Evolutionary conservation across 2,888 invertebrate genomes (phyloP).

Genomic region (Drosophila melanosoma): DNA sequence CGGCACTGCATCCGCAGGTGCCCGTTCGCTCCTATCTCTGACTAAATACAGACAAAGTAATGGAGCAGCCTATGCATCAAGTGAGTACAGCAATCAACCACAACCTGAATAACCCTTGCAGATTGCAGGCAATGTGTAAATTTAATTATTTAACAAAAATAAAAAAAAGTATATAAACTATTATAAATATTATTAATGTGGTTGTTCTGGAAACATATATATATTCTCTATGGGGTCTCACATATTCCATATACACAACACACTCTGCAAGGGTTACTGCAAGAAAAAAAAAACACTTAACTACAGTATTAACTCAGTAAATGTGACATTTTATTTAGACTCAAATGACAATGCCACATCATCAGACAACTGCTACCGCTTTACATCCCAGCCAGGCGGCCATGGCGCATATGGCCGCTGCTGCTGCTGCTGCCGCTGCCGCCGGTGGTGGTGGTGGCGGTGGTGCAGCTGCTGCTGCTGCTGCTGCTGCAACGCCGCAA

Average conservation of each 20-base stretch:
- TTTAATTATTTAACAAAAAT: not conserved
- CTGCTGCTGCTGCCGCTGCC: slow-evolving; percentile 71
- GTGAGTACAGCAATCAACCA: slow-evolving; percentile 72
- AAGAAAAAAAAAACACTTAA: not conserved
- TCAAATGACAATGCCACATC: slow-evolving; percentile 86
- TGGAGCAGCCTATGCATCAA: slow-evolving; percentile 85
- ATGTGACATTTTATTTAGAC: slow-evolving; percentile 81
- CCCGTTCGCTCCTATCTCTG: slow-evolving; percentile 98
- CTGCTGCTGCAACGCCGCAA: slow-evolving; percentile 82
- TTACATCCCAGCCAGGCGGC: slow-evolving; percentile 87
- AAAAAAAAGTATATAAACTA: not conserved
- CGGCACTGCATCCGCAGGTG: slow-evolving; percentile 98
- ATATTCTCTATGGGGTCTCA: not conserved
- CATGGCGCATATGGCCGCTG: slow-evolving; percentile 87
- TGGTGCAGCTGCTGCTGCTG: slow-evolving; percentile 83
- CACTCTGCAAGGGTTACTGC: not conserved
- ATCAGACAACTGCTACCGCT: slow-evolving; percentile 84
- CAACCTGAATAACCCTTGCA: not conserved
- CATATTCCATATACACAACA: not conserved
- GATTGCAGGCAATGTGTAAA: too few relatives aligned
- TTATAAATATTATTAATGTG: not conserved
- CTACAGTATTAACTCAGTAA: not conserved
- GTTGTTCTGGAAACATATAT: not conserved
- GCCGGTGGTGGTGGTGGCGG: slow-evolving; percentile 79
- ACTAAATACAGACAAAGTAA: slow-evolving; percentile 91